A percentile compares a stretch with the other conserved stretches of the same genome.
These are phyloP conservation scores for Dascyllus trimaculatus DNA, from an alignment of 2,113 vertebrate genomes.

Conservation along the genomic window DNA sequence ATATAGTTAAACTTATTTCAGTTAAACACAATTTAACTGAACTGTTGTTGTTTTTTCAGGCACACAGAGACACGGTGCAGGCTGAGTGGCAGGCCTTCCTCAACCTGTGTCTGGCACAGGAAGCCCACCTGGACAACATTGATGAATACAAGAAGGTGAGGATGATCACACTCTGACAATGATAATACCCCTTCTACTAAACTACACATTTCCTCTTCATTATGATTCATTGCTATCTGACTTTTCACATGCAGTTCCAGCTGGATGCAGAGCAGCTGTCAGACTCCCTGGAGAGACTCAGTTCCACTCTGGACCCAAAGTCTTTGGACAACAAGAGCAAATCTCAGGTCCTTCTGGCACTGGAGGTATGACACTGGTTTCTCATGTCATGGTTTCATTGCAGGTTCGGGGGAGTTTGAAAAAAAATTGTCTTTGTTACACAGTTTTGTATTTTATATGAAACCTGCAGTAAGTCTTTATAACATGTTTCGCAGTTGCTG, in stretches of 20 bases:
- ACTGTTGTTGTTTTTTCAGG: conserved; percentile 76
- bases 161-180: background rate
- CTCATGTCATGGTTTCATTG: too few relatives aligned
- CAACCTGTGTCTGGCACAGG: conserved; percentile 94
- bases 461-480: too few relatives aligned
- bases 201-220: background rate
- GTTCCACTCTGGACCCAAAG: conserved; percentile 85
- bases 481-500: too few relatives aligned
- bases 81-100: conserved; percentile 93
- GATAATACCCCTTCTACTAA: background rate
- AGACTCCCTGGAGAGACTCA: conserved; percentile 87
- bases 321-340: conserved; percentile 82
- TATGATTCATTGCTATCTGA: background rate
- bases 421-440: too few relatives aligned
- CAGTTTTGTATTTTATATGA: too few relatives aligned
- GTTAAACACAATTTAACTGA: background rate
- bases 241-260: conserved; percentile 86
- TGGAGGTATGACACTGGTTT: conserved; percentile 87
- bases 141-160: conserved; percentile 91
- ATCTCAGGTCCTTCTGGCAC: conserved; percentile 84
- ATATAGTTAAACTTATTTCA: too few relatives aligned
- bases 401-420: too few relatives aligned
- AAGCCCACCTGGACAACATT: conserved; percentile 90
- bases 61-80: conserved; percentile 88
- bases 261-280: conserved; percentile 88